A percentile compares a stretch with the other conserved stretches of the same genome.
These are phyloP conservation scores for Perdix hodgsoniae DNA, from an alignment of 2,797 vertebrate genomes.

Conservation along the genomic window DNA sequence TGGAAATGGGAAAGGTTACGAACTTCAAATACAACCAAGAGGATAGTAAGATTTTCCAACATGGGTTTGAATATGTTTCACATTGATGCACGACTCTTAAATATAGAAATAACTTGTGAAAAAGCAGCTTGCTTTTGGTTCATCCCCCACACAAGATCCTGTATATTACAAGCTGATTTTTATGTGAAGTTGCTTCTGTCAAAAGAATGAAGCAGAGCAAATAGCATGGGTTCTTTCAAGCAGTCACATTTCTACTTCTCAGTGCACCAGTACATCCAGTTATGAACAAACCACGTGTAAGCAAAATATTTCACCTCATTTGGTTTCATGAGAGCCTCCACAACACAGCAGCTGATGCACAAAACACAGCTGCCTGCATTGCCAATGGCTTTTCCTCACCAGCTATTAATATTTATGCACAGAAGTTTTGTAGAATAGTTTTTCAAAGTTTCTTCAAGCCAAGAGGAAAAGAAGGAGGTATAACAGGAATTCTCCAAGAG, in stretches of 20 bases:
- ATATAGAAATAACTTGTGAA: background rate
- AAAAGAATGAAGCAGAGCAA: background rate
- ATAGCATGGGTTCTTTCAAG: rapidly evolving
- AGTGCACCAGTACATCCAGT: background rate
- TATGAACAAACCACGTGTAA: background rate
- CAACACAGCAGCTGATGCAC: background rate
- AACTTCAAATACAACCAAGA: slow-evolving; percentile 19
- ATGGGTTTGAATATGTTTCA: background rate
- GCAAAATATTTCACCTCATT: background rate
- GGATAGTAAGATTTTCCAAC: background rate
- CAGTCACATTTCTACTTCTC: background rate
- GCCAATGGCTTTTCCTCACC: background rate
- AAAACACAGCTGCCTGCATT: background rate
- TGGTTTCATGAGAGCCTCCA: background rate
- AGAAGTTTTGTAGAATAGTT: background rate
- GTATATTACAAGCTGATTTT: background rate
- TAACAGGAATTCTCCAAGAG: background rate
- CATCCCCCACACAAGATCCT: background rate
- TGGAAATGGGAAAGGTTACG: slow-evolving; percentile 18
- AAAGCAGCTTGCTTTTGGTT: background rate
- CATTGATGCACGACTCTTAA: background rate
- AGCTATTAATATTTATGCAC: background rate
- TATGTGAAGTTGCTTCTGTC: background rate
- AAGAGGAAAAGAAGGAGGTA: background rate
- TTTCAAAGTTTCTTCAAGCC: background rate